Evolutionary conservation across 1,140 invertebrate genomes (phyloP).

Genomic region (Metopolophium dirhodum): DNA sequence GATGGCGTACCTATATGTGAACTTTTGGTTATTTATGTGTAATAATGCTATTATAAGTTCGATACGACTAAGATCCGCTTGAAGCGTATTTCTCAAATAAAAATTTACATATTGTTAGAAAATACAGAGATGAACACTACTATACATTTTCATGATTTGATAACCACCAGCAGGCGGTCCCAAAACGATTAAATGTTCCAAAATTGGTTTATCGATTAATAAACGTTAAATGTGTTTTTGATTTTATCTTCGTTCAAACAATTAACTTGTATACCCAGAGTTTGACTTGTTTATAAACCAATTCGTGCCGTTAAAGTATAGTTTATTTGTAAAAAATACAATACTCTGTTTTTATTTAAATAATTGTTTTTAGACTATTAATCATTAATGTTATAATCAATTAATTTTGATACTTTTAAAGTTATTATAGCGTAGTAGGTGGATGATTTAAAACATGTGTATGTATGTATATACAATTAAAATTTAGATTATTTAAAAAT

Average conservation of each 20-base stretch:
- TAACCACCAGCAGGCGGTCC: background rate
- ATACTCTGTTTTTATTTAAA: background rate
- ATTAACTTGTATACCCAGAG: background rate
- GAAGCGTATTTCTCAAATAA: background rate
- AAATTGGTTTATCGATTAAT: slow-evolving; percentile 10
- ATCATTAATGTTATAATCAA: background rate
- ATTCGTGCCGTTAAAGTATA: background rate
- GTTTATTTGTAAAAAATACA: background rate
- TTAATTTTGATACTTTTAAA: background rate
- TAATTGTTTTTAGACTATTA: no score
- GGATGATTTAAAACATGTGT: background rate
- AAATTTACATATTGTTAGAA: background rate
- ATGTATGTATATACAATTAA: background rate
- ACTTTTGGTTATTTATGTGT: background rate
- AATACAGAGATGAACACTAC: background rate
- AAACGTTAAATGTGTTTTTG: slow-evolving; percentile 35
- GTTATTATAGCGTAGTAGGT: background rate
- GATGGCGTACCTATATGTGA: background rate
- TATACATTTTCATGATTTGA: background rate
- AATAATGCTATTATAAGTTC: background rate
- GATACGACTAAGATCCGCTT: background rate
- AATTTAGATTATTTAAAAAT: background rate
- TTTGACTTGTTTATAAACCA: slow-evolving; percentile 1
- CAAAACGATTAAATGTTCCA: slow-evolving; percentile 28
- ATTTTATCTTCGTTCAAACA: slow-evolving; percentile 6